A percentile compares a stretch with the other conserved stretches of the same genome.
phyloP scores from a whole-genome alignment of 2,113 vertebrate genomes.

The Anseranas semipalmata region DNA sequence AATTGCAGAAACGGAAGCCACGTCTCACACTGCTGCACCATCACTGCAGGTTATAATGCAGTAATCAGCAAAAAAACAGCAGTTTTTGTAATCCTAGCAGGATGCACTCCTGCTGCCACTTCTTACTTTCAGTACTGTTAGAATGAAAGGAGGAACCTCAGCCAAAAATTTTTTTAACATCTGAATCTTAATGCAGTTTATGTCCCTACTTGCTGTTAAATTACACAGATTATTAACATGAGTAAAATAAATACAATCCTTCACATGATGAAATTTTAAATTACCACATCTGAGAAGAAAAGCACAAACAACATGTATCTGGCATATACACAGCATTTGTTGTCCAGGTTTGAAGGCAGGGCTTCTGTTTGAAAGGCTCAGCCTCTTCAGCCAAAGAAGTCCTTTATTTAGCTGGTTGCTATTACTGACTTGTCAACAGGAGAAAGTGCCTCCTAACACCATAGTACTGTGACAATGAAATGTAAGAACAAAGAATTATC shows the following conservation, averaged over 20 bases:
- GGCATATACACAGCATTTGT: not conserved
- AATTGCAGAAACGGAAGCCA: not conserved
- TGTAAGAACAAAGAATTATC: not conserved
- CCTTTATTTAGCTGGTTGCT: not conserved
- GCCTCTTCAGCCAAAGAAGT: not conserved
- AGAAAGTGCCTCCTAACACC: not conserved
- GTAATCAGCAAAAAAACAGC: slow-evolving; percentile 11
- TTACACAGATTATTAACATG: slow-evolving; percentile 51
- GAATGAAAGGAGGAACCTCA: not conserved
- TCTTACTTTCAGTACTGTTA: not conserved
- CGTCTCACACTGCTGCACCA: not conserved
- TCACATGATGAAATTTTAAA: slow-evolving; percentile 39
- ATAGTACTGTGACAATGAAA: not conserved
- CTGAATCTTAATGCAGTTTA: slow-evolving; percentile 39
- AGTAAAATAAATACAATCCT: slow-evolving; percentile 50
- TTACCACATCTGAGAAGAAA: slow-evolving; percentile 21
- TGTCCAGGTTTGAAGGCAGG: not conserved
- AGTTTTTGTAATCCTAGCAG: not conserved
- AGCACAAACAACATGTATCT: not conserved
- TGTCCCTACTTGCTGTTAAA: slow-evolving; percentile 52
- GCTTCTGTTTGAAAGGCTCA: not conserved
- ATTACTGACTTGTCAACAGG: not conserved
- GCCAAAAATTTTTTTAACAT: not conserved
- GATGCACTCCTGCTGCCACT: not conserved
- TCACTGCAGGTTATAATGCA: not conserved